Evolutionary conservation across 2,113 vertebrate species (phyloP).

Genomic region (Heptranchias perlo): DNA sequence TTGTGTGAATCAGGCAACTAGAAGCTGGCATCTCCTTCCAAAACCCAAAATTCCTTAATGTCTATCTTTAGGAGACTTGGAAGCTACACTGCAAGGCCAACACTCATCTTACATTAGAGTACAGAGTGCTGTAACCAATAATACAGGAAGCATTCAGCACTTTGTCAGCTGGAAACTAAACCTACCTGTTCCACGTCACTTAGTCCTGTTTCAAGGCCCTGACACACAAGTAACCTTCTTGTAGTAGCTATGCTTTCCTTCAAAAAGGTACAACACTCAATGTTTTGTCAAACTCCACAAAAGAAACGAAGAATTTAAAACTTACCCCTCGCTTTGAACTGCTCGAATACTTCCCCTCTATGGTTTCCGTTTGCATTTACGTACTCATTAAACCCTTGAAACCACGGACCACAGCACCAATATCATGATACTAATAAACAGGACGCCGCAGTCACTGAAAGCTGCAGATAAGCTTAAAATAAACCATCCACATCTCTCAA

Average conservation of each 20-base stretch:
- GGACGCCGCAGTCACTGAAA: too few relatives aligned
- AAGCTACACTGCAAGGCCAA: not conserved
- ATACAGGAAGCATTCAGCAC: not conserved
- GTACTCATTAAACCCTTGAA: not conserved
- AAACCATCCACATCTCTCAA: not conserved
- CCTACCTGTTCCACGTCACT: not conserved
- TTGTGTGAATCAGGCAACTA: not conserved
- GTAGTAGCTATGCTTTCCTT: not conserved
- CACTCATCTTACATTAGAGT: not conserved
- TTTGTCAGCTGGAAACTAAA: not conserved
- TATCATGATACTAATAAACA: not conserved
- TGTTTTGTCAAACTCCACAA: not conserved
- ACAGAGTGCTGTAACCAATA: not conserved
- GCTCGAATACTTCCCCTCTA: not conserved
- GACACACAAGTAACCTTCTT: not conserved
- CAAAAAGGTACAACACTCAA: not conserved
- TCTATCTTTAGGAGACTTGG: not conserved
- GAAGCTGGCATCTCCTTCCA: not conserved
- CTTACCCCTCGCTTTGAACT: not conserved
- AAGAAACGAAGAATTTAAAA: not conserved
- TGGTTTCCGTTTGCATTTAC: constrained; percentile 11
- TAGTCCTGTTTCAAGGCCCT: not conserved
- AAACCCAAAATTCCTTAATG: not conserved
- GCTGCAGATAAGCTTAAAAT: not conserved
- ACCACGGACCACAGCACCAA: constrained; percentile 19